Evolutionary conservation across 2,797 vertebrate species (phyloP), one percentile per base, ranked within the genome.

Genomic region (Periophthalmus magnuspinnatus): DNA sequence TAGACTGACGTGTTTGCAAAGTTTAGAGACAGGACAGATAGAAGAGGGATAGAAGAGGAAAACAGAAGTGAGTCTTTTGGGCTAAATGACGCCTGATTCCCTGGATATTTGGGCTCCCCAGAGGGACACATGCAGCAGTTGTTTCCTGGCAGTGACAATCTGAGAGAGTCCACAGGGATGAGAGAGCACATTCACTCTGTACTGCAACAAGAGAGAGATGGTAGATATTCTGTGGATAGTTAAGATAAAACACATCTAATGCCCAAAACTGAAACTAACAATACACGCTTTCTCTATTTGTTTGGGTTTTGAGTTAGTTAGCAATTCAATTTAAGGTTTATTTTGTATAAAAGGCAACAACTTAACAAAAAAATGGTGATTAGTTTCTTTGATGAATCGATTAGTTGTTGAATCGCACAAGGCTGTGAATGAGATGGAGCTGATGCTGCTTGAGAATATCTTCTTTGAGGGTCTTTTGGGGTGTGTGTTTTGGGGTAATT

Each of bases 81-180:
- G 92, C 92, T 93, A 93, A 93, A 93, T 93, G 91, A 93, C 77
- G 93, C 90, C 89, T 87, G 89, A 93, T 93, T 94, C 91, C 93
- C 92, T 88, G 85, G 93, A 91, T 93, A 91, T 87, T 91, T 89
- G 82, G 79, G 73, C 81, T 85, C 85, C 82, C 86, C 89, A 80
- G 82, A 90, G 93, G 90, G 90, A 86, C 88, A 70, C 84, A 83
- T 72, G 48, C 50, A 38, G 65, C 32, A 89, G 88, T 91, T 87
- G 88, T 86, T 90, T 87, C 84, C 84, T 91, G 86, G 86, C 87
- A 82, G 80, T 89, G 90, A 92, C 90, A 90, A 93, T 91, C 84
- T 88, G 87, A 89, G 86, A 90, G 76, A 76, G 88, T 91, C 90
- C 91, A 86, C 72, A 79, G 92, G 91, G 89, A 86, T 85, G 79